A percentile compares a stretch with the other conserved stretches of the same genome.
Conservation (phyloP, 2,888 invertebrate species). For the Perizoma affinitatum region DNA sequence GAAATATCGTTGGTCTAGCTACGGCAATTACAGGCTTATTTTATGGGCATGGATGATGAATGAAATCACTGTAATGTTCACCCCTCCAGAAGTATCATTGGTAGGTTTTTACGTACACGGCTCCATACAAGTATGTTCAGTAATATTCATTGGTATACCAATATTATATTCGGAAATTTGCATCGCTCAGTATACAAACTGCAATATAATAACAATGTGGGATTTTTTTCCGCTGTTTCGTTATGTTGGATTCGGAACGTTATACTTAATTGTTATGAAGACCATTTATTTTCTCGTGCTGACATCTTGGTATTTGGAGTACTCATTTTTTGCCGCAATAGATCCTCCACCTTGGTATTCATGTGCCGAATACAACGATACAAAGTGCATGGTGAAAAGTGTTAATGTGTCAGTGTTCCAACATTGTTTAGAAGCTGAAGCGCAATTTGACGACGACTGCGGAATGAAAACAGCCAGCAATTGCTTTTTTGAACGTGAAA, state of each 20-base stretch:
- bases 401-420: constrained; percentile 69
- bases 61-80: constrained; percentile 57
- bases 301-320: constrained; percentile 67
- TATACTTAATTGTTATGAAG: constrained; percentile 61
- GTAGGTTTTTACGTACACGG: constrained; percentile 60
- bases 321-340: constrained; percentile 60
- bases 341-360: constrained; percentile 70
- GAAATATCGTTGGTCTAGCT: constrained; percentile 61
- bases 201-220: constrained; percentile 65
- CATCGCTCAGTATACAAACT: constrained; percentile 71
- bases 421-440: constrained; percentile 69
- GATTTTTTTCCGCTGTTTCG: constrained; percentile 69
- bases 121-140: constrained; percentile 49
- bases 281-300: constrained; percentile 58
- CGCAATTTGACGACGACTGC: constrained; percentile 64
- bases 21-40: constrained; percentile 61
- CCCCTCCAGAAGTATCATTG: constrained; percentile 61
- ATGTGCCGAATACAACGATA: constrained; percentile 59
- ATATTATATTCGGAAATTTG: constrained; percentile 73
- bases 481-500: constrained; percentile 67
- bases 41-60: constrained; percentile 73
- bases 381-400: constrained; percentile 72
- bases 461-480: constrained; percentile 70
- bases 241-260: constrained; percentile 60
- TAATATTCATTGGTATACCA: constrained; percentile 70